Evolutionary conservation across 2,113 vertebrate genomes (phyloP).

Genomic region (Strigops habroptila): DNA sequence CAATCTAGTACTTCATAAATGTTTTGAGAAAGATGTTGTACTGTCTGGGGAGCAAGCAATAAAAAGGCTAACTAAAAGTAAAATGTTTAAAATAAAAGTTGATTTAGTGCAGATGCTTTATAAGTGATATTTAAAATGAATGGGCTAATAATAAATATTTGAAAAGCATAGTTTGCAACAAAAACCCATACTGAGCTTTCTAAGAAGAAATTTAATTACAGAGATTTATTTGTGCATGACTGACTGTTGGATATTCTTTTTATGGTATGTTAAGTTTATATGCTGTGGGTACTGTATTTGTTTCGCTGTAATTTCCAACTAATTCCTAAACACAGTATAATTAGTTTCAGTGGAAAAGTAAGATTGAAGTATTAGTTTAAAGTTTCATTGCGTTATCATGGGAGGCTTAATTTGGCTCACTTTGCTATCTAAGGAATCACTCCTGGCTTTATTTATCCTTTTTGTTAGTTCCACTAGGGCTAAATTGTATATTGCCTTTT

Average conservation of each 20-base stretch:
- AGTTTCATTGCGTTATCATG: background rate
- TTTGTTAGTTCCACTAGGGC: background rate
- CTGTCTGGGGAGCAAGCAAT: background rate
- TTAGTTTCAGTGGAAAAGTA: background rate
- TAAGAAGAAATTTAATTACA: background rate
- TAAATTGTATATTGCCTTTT: background rate
- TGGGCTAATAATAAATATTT: background rate
- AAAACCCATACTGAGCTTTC: background rate
- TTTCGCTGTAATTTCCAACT: background rate
- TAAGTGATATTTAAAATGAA: conserved; percentile 1
- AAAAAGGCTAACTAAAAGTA: background rate
- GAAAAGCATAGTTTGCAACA: background rate
- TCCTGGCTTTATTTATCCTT: background rate
- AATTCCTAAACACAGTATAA: background rate
- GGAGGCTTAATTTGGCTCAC: background rate
- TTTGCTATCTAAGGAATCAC: background rate
- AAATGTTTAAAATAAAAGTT: background rate
- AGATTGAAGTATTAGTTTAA: background rate
- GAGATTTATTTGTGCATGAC: conserved; percentile 14
- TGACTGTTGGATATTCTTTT: background rate
- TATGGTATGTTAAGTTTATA: background rate
- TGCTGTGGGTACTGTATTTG: background rate
- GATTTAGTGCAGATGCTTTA: background rate
- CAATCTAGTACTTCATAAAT: background rate
- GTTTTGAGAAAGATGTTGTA: background rate